These are phyloP conservation scores for Cirrhinus mrigala DNA, from an alignment of 2,797 vertebrate species.

Conservation along the genomic window DNA sequence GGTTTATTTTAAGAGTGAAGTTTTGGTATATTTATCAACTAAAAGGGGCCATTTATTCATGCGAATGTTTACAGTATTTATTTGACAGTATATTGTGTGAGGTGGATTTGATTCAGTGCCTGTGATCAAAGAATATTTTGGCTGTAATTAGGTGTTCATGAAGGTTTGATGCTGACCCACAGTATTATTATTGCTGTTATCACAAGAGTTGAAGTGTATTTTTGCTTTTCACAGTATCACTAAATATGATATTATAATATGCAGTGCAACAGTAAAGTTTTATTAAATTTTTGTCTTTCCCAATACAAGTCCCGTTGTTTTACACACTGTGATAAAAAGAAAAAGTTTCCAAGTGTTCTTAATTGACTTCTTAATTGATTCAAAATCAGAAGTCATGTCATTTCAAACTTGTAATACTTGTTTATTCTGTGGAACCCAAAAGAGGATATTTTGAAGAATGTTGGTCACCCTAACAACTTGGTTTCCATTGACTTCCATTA, in stretches of 20 bases:
- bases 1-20: neutral
- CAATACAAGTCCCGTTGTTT: constrained; percentile 2
- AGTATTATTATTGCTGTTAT: constrained; percentile 23
- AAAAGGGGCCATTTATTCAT: constrained; percentile 13
- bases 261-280: neutral
- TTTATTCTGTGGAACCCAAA: neutral
- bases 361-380: neutral
- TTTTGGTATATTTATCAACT: neutral
- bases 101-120: neutral
- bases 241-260: neutral
- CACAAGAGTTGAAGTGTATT: neutral
- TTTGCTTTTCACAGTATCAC: constrained; percentile 27
- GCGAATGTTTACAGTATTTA: constrained; percentile 66
- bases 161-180: neutral
- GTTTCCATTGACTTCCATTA: neutral
- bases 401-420: neutral
- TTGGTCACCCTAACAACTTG: neutral
- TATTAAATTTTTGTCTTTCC: neutral
- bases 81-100: constrained; percentile 35
- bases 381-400: neutral
- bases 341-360: neutral
- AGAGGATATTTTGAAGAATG: neutral
- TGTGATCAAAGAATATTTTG: neutral
- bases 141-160: neutral
- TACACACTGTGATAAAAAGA: constrained; percentile 19